Evolutionary conservation across 2,113 vertebrate species (phyloP).

Genomic region (Meleagris gallopavo): DNA sequence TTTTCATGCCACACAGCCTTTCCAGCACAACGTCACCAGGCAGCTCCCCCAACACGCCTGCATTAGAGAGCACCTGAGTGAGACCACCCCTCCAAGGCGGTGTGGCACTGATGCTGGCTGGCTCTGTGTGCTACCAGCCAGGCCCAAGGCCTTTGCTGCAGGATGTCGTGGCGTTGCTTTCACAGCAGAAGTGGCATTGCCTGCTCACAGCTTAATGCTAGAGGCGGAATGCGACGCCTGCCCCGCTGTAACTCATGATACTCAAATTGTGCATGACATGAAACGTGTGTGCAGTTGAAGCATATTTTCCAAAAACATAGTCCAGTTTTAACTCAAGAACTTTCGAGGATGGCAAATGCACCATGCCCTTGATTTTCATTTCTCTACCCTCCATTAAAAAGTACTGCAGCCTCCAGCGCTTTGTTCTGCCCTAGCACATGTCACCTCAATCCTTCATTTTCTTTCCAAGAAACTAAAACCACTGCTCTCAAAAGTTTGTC

Average conservation of each 20-base stretch:
- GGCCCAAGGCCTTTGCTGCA: no score
- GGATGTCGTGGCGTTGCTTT: no score
- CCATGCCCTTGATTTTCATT: rapidly evolving
- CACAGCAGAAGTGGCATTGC: no score
- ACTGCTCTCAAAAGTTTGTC: background rate
- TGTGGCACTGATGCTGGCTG: no score
- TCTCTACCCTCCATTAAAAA: background rate
- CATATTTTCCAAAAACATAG: background rate
- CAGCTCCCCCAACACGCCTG: background rate
- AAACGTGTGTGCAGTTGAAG: background rate
- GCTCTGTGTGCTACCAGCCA: background rate
- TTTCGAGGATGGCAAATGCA: background rate
- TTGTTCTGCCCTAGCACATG: background rate
- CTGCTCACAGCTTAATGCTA: background rate
- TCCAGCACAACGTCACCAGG: background rate
- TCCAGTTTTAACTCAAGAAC: no score
- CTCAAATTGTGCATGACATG: background rate
- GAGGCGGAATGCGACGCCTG: background rate
- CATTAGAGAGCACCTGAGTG: rapidly evolving
- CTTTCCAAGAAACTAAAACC: background rate
- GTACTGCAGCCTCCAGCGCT: background rate
- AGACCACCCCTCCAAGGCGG: no score
- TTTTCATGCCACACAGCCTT: rapidly evolving
- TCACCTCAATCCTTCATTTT: background rate
- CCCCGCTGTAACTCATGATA: background rate